Conservation (phyloP, 1,140 invertebrate genomes). For the Harpegnathos saltator region DNA sequence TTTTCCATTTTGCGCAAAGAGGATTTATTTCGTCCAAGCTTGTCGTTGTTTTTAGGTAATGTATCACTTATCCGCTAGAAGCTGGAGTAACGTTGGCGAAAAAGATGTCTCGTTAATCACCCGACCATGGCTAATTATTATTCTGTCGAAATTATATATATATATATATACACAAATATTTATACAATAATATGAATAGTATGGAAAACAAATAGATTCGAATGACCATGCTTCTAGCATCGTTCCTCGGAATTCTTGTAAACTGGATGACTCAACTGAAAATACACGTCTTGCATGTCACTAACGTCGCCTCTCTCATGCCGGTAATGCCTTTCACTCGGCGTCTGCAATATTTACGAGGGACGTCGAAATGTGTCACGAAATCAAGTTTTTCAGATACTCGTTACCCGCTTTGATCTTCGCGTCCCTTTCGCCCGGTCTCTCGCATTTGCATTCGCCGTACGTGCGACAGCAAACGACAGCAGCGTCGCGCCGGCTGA, state of each 20-base stretch:
- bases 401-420: slow-evolving; percentile 42
- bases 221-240: not conserved
- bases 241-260: not conserved
- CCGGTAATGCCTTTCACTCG: not conserved
- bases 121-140: no score
- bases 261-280: slow-evolving; percentile 8
- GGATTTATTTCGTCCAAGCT: slow-evolving; percentile 23
- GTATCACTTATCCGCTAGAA: slow-evolving; percentile 26
- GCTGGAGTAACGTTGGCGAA: not conserved
- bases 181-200: no score
- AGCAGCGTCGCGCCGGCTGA: not conserved
- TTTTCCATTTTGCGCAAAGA: slow-evolving; percentile 30
- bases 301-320: not conserved
- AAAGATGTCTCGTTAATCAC: no score
- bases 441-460: not conserved
- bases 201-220: not conserved
- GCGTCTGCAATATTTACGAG: slow-evolving; percentile 41
- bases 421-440: slow-evolving; percentile 8
- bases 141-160: no score
- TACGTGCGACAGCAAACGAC: not conserved
- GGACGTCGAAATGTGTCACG: slow-evolving; percentile 15
- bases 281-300: not conserved
- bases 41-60: not conserved
- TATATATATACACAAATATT: no score
- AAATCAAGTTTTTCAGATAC: slow-evolving; percentile 35